phyloP scores from a whole-genome alignment of 1,140 invertebrate genomes.

The Orchestia grillus region DNA sequence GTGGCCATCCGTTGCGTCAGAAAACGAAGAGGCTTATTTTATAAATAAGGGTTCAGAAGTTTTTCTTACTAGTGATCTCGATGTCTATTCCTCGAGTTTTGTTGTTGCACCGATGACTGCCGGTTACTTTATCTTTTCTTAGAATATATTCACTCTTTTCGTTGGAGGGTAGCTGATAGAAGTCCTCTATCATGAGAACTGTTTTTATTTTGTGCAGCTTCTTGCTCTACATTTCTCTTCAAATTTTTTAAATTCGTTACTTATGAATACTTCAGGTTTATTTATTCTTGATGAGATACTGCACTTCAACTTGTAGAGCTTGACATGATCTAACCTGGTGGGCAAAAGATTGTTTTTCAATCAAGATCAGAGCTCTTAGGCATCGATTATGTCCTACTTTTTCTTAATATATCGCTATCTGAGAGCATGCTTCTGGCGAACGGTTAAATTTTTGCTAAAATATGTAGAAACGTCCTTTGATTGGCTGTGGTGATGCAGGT shows the following conservation, averaged over 20 bases:
- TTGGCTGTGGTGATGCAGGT: too few relatives aligned
- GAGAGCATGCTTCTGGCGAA: too few relatives aligned
- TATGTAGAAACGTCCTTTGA: too few relatives aligned
- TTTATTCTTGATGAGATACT: not conserved
- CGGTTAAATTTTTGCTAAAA: too few relatives aligned
- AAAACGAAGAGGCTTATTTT: too few relatives aligned
- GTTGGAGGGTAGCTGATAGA: too few relatives aligned
- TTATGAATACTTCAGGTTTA: not conserved
- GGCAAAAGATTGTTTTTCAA: not conserved
- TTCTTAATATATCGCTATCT: too few relatives aligned
- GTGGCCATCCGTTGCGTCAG: too few relatives aligned
- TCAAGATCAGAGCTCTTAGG: not conserved
- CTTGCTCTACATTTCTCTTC: not conserved
- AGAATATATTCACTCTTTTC: too few relatives aligned
- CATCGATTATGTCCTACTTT: not conserved
- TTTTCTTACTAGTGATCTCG: not conserved
- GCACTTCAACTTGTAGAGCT: not conserved
- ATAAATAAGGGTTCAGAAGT: too few relatives aligned
- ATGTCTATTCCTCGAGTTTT: not conserved
- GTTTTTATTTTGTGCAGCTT: not conserved
- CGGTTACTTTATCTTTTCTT: not conserved
- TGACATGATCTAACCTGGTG: not conserved
- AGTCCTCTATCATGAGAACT: not conserved
- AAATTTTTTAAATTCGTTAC: not conserved
- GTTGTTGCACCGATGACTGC: not conserved